Conservation (phyloP, 2,113 vertebrate genomes). For the Alectura lathami region DNA sequence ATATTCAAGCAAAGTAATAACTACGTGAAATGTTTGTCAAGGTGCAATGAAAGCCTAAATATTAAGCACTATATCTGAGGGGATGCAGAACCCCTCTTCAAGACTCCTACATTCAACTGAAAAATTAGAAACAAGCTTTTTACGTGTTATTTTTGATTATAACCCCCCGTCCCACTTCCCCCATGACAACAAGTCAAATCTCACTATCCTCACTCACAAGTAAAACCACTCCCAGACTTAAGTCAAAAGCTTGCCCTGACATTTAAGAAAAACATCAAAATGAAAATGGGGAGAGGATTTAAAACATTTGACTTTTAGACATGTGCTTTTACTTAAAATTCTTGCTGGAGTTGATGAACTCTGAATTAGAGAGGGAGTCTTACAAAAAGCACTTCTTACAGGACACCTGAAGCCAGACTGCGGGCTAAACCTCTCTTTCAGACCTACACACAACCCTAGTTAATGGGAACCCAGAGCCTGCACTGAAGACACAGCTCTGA, state of each 20-base stretch:
- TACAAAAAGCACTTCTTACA: neutral
- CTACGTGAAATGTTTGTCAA: slow-evolving; percentile 76
- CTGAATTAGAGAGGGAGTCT: neutral
- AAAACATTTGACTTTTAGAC: neutral
- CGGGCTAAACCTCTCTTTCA: neutral
- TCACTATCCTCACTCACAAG: neutral
- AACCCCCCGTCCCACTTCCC: neutral
- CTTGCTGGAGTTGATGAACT: neutral
- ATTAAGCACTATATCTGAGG: slow-evolving; percentile 22
- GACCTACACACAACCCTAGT: neutral
- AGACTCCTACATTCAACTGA: neutral
- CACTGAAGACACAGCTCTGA: neutral
- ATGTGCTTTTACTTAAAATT: neutral
- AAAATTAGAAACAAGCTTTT: slow-evolving; percentile 23
- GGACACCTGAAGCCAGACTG: neutral
- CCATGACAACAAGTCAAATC: neutral
- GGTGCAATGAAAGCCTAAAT: slow-evolving; percentile 53
- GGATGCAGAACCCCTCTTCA: neutral
- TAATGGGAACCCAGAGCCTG: neutral
- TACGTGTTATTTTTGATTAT: neutral
- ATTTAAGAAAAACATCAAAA: neutral
- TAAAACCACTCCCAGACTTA: neutral
- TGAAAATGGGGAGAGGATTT: neutral
- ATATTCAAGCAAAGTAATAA: slow-evolving; percentile 88
- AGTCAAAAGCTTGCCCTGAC: neutral